A percentile compares a stretch with the other conserved stretches of the same genome.
These are phyloP conservation scores for Parambassis ranga DNA, from an alignment of 2,797 vertebrate species.

Conservation along the genomic window DNA sequence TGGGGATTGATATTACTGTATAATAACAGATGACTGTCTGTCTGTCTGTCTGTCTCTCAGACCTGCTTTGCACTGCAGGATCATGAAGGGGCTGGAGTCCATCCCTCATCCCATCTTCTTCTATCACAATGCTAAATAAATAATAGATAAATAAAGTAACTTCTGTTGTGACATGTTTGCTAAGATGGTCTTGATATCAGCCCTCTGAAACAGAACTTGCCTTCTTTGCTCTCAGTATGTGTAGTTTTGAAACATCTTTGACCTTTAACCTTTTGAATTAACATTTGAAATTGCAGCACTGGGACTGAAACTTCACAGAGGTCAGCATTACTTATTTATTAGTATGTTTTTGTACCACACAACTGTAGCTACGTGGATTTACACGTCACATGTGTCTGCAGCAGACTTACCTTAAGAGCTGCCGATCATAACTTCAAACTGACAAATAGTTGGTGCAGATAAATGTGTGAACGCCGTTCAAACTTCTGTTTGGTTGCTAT, in stretches of 20 bases:
- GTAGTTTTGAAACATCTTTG: neutral
- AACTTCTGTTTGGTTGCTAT: conserved; percentile 26
- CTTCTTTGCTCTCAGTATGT: neutral
- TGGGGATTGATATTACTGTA: no score
- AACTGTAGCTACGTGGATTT: neutral
- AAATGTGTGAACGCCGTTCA: conserved; percentile 29
- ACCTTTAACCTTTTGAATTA: neutral
- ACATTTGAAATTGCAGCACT: neutral
- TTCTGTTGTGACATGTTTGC: no score
- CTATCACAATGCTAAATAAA: no score
- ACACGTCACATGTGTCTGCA: neutral
- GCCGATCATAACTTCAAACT: conserved; percentile 26
- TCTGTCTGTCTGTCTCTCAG: no score
- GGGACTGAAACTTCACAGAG: neutral
- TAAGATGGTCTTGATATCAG: neutral
- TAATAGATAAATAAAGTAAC: no score
- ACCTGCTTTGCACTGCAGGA: no score
- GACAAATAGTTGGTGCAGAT: conserved; percentile 28
- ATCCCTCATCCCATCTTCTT: no score
- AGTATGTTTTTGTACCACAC: neutral
- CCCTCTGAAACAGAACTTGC: neutral
- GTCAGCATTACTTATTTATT: no score
- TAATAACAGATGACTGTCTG: no score
- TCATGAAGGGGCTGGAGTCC: no score
- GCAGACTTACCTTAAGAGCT: conserved; percentile 5